A percentile compares a stretch with the other conserved stretches of the same genome.
phyloP scores from a whole-genome alignment of 37 sponge, comb jelly and placozoan species.

The Halichondria panicea region DNA sequence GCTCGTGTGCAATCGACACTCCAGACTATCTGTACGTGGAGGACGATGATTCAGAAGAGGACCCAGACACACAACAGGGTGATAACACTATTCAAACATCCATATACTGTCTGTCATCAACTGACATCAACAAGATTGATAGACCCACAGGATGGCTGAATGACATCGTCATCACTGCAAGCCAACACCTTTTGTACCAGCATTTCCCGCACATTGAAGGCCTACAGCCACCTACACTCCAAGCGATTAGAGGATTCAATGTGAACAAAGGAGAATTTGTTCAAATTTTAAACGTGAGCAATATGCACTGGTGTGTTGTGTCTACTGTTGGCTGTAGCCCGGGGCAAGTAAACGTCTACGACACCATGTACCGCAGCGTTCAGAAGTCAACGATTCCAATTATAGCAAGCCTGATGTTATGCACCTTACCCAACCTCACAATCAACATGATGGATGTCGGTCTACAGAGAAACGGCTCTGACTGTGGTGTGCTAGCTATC shows the following conservation, averaged over 20 bases:
- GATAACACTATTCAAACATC: not conserved
- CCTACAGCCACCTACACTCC: not conserved
- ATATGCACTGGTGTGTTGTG: not conserved
- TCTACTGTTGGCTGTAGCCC: not conserved
- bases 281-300: not conserved
- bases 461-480: too few species aligned
- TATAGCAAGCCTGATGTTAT: not conserved
- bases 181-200: too few species aligned
- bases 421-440: not conserved
- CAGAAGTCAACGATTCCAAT: not conserved
- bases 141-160: too few species aligned
- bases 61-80: too few species aligned
- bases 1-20: not conserved
- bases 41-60: not conserved
- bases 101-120: not conserved
- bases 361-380: not conserved
- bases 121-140: not conserved
- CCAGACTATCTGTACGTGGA: not conserved
- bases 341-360: not conserved
- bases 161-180: too few species aligned
- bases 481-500: not conserved
- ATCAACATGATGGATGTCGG: not conserved
- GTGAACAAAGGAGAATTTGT: not conserved
- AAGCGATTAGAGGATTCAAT: not conserved
- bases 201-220: not conserved